These are phyloP conservation scores for Thyatira batis DNA, from an alignment of 2,888 invertebrate genomes.

Conservation along the genomic window DNA sequence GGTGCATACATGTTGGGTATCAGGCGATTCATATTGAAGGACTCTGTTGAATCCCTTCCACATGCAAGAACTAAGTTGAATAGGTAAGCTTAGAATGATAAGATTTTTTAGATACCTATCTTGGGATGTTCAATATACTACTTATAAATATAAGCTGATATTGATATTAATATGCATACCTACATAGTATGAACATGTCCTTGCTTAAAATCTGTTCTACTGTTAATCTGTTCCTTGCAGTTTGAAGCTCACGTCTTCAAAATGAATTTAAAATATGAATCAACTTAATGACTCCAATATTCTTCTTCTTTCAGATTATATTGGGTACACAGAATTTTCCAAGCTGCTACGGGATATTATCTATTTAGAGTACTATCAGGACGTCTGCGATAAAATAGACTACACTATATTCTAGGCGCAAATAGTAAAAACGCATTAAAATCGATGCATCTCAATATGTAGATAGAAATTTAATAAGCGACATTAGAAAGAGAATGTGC, in stretches of 20 bases:
- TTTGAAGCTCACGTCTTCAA: no score
- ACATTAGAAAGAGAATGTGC: not conserved
- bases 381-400: slow-evolving; percentile 54
- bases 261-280: no score
- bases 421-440: not conserved
- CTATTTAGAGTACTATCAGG: slow-evolving; percentile 74
- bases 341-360: slow-evolving; percentile 83
- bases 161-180: no score
- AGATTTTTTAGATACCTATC: no score
- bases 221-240: no score
- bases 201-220: no score
- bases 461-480: not conserved
- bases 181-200: no score
- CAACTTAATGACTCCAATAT: no score
- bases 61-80: slow-evolving; percentile 85
- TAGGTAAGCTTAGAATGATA: slow-evolving; percentile 71
- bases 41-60: slow-evolving; percentile 85
- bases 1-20: slow-evolving; percentile 92
- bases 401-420: not conserved
- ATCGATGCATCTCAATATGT: not conserved
- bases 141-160: no score
- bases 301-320: slow-evolving; percentile 80
- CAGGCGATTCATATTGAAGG: slow-evolving; percentile 90
- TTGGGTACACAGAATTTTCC: slow-evolving; percentile 85
- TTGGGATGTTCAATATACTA: no score